Conservation (phyloP, 1,140 invertebrate genomes). For the Drusus annulatus region DNA sequence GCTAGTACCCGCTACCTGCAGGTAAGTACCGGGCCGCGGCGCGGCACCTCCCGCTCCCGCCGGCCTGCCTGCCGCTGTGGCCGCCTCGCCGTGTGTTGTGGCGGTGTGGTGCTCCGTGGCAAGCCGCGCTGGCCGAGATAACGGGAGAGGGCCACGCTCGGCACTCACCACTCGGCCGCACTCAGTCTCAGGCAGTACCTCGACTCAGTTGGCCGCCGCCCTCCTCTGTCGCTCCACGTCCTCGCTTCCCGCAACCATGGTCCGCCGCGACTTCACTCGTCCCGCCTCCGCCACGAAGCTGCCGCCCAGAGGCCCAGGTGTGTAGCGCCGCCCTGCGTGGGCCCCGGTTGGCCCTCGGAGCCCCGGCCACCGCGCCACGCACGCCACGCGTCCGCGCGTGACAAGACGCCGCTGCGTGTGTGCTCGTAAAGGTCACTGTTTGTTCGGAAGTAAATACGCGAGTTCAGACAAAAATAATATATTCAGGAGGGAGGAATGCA, state of each 20-base stretch:
- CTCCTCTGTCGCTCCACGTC: background rate
- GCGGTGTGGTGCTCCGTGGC: background rate
- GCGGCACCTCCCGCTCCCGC: too few species aligned
- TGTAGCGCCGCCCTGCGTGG: background rate
- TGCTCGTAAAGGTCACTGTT: background rate
- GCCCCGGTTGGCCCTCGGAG: background rate
- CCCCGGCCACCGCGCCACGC: background rate
- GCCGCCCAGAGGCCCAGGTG: conserved; percentile 69
- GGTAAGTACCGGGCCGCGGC: too few species aligned
- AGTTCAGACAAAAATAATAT: too few species aligned
- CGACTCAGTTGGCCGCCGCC: background rate
- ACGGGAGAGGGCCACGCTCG: too few species aligned
- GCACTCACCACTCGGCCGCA: too few species aligned
- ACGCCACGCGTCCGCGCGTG: background rate
- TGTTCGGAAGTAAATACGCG: background rate
- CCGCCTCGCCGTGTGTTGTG: too few species aligned
- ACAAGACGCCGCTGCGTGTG: background rate
- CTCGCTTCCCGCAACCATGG: conserved; percentile 22
- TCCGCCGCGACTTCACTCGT: conserved; percentile 16
- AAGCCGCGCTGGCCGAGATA: conserved; percentile 2
- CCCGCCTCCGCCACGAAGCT: conserved; percentile 66
- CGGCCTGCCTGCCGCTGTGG: too few species aligned
- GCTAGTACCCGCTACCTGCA: too few species aligned
- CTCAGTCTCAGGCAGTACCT: too few species aligned
- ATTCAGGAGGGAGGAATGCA: background rate